Base-by-base conservation (phyloP, 2,888 invertebrate genomes). In the Drosophila setosimentum region DNA sequence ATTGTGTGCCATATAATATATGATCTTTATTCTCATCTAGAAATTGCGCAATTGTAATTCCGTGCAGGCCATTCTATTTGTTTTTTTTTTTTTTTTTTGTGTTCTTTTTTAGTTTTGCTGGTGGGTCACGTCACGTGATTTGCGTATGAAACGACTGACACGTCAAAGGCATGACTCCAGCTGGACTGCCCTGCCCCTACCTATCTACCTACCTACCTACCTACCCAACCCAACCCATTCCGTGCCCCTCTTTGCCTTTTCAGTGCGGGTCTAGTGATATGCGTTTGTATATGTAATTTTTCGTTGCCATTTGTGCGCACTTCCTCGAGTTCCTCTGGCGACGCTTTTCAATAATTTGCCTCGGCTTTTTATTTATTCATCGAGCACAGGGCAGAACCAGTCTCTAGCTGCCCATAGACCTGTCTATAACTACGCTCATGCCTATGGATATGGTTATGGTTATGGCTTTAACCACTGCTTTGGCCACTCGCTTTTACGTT, bases 21-120 rank as follows among this genome's bases (percentile, higher is more conserved):
- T 59, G 77, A 78, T 78, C 80, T 80, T 65, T 73, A 40, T 55
- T 70, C 65, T 62, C 78, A 70, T 68, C 81, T 81, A 68, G 59
- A 77, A 82, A 83, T 76, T 73, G 73, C 78, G 72, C 83, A 86
- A 81, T 83, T 81, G 74, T 83, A 78, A 85, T 85, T 78, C 78
- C 63, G 67, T 66, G 74, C 62, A 73, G 68, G 63, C 64, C 65
- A 68, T 72, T 81, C 71, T 61, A 70, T 80, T 70, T 73, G 40
- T 13, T 60, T 63, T 33, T 45, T 45, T 1, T 51, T 53, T 53
- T 5, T 61, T 21, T 42, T 48, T 27, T 45, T 68, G 27, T 58
- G 11, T 33, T 32, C 4, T 32, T 16, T 16, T 33, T 37, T 51
- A 24, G 35, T 65, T 55, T 76, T 71, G 60, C 62, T 71, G 61